Evolutionary conservation across 2,888 invertebrate species (phyloP), one percentile per base, ranked within the genome.

Genomic region (Epinotia brunnichana): DNA sequence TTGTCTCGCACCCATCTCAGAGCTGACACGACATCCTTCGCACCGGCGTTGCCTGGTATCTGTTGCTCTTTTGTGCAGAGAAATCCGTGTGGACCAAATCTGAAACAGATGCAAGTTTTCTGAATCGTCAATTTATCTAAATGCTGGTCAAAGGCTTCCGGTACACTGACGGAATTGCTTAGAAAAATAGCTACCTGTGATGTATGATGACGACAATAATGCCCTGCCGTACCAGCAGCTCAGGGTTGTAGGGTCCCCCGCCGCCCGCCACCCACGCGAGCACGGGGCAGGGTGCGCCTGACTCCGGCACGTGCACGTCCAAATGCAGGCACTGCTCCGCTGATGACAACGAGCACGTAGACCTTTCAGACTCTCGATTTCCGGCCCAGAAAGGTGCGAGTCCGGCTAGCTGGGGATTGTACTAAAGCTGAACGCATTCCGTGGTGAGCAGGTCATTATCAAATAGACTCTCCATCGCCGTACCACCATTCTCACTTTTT

Each of bases 241-340:
- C 82, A 0, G 92, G 88, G 70, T 85, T 75, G 73, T 88, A 90
- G 3, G 76, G 77, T 0, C 85, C 89, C 48, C 80, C 82, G 15
- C 85, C 85, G 7, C 88, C 89, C 9, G 84, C 81, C 9, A 91
- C 81, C 92, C 92, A 93, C 15, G 87, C 90, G 24, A 92, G 78
- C 11, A 92, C 90, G 0, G 92, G 89, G 85, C 87, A 85, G 5
- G 77, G 79, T 2, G 75, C 72, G 2, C 80, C 78, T 2, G 85
- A 78, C 70, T 94, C 84, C 41, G 96, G 95, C 4, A 93, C 91
- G 81, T 95, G 94, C 3, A 96, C 94, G 77, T 96, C 96, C 68
- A 96, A 84, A 76, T 94, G 94, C 0, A 96, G 88, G 78, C 96
- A 96, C 76, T 95, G 95, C 75, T 95, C 95, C 63, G 57, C 91